Base-by-base conservation (phyloP, 2,113 vertebrate species). In the Laticauda colubrina region DNA sequence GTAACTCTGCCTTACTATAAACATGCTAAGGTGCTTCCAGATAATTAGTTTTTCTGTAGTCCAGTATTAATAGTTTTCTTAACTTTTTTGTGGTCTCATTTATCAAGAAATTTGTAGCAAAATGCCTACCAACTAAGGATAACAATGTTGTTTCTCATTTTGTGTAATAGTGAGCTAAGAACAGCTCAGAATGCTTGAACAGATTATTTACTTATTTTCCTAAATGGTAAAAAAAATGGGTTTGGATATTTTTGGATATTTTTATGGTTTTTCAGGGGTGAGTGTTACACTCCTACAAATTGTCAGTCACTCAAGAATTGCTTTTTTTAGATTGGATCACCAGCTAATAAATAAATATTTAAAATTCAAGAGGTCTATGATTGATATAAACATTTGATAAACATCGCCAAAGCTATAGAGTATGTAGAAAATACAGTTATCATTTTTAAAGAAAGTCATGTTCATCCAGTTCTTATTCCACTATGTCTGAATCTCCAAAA, bases 191-290 rank as follows among this genome's bases (percentile, higher is more conserved):
- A 3, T 56, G 18, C 10, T n/a, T 43, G 26, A 39, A 69, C 23
- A 53, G 34, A 24, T 87, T n/a, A 1, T 0, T 91, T 88, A 20
- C 24, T 88, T 86, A 89, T 1, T 90, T 92, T 91, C n/a, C 53
- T 57, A 94, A 94, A 43, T 10, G 51, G 57, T n/a, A 61, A 10
- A 89, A 90, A 90, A 90, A 45, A 18, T 45, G 55, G 23, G 12
- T 29, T 34, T 10, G 8, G n/a, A 29, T 91, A 4, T 61, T 61
- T 61, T 3, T 59, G 57, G 8, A 59, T 26, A 26, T 59, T 29
- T 91, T 90, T n/a, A 53, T 43, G 20, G 18, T 81, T 43, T 81
- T 81, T 7, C 18, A 10, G 75, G 18, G 2, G 7, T 43, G 18
- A 43, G 43, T 23, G 39, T 81, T 43, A 81, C 3, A 81, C 3